Percentiles rank a stretch among this genome's conserved stretches.
Conservation (phyloP, 2,888 invertebrate genomes). For the Callosobruchus maculatus region DNA sequence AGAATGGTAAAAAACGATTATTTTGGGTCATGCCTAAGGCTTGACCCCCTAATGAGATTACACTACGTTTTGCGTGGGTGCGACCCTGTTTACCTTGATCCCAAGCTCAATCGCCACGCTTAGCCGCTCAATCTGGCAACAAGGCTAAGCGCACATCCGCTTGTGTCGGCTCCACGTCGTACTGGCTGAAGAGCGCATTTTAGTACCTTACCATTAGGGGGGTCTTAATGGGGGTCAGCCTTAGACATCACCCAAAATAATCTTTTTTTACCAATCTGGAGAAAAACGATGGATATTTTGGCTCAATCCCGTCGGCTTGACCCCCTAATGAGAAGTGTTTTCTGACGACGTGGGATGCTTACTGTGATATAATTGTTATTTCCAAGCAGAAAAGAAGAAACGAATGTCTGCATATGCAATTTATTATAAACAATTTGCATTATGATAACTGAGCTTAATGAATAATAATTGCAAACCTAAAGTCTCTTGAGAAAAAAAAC, state of each 20-base stretch:
- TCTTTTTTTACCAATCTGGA: conserved; percentile 8
- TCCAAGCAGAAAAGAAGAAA: background rate
- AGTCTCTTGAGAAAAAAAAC: background rate
- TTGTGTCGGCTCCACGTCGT: too few species aligned
- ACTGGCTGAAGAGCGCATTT: too few species aligned
- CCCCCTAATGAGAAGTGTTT: conserved; percentile 14
- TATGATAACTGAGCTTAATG: background rate
- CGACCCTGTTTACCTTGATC: too few species aligned
- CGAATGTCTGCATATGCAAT: too few species aligned
- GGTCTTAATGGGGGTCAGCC: conserved; percentile 12
- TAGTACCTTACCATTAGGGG: too few species aligned
- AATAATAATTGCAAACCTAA: background rate
- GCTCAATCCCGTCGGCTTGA: conserved; percentile 14
- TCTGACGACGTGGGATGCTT: conserved; percentile 15
- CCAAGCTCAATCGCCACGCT: too few species aligned
- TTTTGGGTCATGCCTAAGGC: conserved; percentile 11
- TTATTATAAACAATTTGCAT: background rate
- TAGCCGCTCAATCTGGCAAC: too few species aligned
- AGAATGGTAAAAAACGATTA: conserved; percentile 6
- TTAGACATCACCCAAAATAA: conserved; percentile 8
- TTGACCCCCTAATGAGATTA: conserved; percentile 8
- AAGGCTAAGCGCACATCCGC: too few species aligned
- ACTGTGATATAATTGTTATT: too few species aligned
- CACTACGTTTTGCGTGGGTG: background rate
- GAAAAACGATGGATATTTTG: conserved; percentile 9